Percentiles rank a stretch among this genome's conserved stretches.
phyloP scores from a whole-genome alignment of 2,888 invertebrate species.

The Cacoxenus indagator region DNA sequence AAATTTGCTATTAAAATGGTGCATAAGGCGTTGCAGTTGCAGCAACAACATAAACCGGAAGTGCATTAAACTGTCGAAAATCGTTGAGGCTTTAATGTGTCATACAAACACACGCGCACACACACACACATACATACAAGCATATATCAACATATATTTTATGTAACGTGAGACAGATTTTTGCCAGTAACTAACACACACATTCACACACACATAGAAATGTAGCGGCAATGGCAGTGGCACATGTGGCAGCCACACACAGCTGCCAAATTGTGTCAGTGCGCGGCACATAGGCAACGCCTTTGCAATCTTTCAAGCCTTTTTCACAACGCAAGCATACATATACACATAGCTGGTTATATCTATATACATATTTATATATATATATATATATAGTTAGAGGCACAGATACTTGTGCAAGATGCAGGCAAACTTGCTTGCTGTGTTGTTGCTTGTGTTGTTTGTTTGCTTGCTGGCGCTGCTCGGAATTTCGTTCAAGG shows the following conservation, averaged over 20 bases:
- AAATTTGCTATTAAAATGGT: too few relatives aligned
- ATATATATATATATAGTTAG: background rate
- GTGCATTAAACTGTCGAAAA: constrained; percentile 22
- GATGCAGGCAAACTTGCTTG: background rate
- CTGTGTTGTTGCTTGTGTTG: background rate
- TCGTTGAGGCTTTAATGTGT: constrained; percentile 9
- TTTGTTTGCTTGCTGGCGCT: background rate
- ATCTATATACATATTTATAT: background rate
- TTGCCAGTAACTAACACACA: background rate
- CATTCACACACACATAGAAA: background rate
- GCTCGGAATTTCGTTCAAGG: constrained; percentile 1
- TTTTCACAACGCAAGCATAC: background rate
- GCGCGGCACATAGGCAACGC: background rate
- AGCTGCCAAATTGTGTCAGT: background rate
- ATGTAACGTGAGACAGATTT: background rate
- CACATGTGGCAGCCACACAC: background rate
- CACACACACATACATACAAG: background rate
- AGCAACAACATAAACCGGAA: constrained; percentile 15
- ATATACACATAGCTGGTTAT: background rate
- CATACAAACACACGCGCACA: background rate
- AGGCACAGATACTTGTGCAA: background rate
- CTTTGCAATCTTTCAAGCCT: constrained; percentile 4
- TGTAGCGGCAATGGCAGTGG: background rate
- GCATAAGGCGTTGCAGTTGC: background rate
- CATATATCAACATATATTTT: background rate